Conservation (phyloP, 1,140 invertebrate species). For the Eupeodes corollae region DNA sequence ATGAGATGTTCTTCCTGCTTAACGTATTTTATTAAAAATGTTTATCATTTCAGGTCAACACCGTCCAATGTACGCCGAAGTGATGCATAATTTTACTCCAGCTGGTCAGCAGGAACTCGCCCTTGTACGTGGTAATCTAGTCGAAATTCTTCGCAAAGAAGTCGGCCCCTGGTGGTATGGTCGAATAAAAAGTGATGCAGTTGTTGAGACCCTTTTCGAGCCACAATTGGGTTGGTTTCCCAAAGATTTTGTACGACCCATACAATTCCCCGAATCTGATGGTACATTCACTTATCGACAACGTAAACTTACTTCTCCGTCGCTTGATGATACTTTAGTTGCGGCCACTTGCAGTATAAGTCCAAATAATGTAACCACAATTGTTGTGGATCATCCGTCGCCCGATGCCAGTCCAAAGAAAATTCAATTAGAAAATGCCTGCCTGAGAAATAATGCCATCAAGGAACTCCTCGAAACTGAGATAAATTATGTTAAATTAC, state of each 20-base stretch:
- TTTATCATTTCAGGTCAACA: not conserved
- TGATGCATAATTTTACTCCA: conserved; percentile 32
- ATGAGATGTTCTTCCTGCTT: too few species aligned
- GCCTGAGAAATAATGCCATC: conserved; percentile 23
- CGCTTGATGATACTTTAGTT: not conserved
- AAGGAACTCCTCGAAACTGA: conserved; percentile 34
- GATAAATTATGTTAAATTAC: conserved; percentile 33
- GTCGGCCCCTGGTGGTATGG: conserved; percentile 36
- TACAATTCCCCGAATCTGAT: conserved; percentile 25
- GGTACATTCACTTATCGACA: conserved; percentile 10
- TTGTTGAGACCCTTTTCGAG: conserved; percentile 24
- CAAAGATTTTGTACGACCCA: conserved; percentile 34
- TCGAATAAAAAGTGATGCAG: conserved; percentile 24
- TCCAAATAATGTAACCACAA: conserved; percentile 31
- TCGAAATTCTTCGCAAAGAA: conserved; percentile 33
- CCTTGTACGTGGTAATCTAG: conserved; percentile 29
- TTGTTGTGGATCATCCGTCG: conserved; percentile 27
- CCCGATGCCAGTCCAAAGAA: not conserved
- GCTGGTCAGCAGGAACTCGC: conserved; percentile 31
- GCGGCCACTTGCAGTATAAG: conserved; percentile 20
- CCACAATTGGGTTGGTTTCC: conserved; percentile 35
- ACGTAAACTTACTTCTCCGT: not conserved
- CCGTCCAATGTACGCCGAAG: conserved; percentile 29
- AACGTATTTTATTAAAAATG: too few species aligned
- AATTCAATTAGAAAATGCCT: not conserved